Evolutionary conservation across 2,113 vertebrate species (phyloP).

Genomic region (Hippocampus comes): DNA sequence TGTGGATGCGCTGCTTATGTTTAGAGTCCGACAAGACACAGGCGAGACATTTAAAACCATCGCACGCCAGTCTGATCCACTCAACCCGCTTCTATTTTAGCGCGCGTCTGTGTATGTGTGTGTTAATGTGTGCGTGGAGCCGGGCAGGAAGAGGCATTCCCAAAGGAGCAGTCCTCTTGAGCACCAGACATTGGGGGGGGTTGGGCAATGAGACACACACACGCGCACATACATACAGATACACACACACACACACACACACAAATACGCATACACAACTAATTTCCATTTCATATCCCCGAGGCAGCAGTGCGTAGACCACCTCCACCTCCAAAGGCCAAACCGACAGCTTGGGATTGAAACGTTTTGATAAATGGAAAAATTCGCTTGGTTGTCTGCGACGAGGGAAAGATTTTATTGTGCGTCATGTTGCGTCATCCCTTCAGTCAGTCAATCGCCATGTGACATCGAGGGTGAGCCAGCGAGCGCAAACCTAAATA

Average conservation of each 20-base stretch:
- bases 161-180: constrained; percentile 59
- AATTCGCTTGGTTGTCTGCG: constrained; percentile 8
- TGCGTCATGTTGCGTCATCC: constrained; percentile 1
- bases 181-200: constrained; percentile 62
- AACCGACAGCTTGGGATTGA: constrained; percentile 19
- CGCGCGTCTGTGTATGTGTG: constrained; percentile 14
- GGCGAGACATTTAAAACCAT: constrained; percentile 58
- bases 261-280: constrained; percentile 15
- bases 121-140: constrained; percentile 18
- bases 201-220: constrained; percentile 45
- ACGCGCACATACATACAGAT: constrained; percentile 2
- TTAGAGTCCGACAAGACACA: constrained; percentile 42
- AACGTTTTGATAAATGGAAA: constrained; percentile 33
- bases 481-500: neutral
- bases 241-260: constrained; percentile 22
- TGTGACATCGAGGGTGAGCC: neutral
- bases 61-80: constrained; percentile 57
- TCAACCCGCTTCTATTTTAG: constrained; percentile 59
- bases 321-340: constrained; percentile 32
- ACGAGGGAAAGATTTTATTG: neutral
- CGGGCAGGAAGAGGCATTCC: constrained; percentile 60
- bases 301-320: constrained; percentile 31
- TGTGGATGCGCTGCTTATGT: constrained; percentile 18
- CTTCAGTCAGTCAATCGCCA: neutral
- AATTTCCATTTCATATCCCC: constrained; percentile 50